Evolutionary conservation across 2,888 invertebrate genomes (phyloP).

Genomic region (Rhogogaster chlorosoma): DNA sequence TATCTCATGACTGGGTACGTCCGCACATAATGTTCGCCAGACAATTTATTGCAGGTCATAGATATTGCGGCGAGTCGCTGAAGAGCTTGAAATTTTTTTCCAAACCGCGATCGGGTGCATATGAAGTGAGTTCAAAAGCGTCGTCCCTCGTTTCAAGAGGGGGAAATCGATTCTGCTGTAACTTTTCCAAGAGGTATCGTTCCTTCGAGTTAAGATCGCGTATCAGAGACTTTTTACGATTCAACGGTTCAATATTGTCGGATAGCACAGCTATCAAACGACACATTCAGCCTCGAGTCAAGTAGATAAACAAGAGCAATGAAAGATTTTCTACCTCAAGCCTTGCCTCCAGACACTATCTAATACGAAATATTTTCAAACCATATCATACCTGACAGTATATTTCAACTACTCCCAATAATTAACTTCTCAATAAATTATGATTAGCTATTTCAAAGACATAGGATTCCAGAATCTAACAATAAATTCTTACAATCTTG

Average conservation of each 20-base stretch:
- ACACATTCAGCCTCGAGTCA: constrained; percentile 12
- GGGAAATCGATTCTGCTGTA: constrained; percentile 6
- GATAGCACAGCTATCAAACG: constrained; percentile 12
- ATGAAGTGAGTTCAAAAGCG: neutral
- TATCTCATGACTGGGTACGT: neutral
- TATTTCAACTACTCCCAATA: neutral
- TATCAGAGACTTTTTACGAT: constrained; percentile 37
- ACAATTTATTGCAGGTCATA: neutral
- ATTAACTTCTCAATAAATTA: neutral
- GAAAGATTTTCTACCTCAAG: constrained; percentile 9
- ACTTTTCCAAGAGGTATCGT: constrained; percentile 29
- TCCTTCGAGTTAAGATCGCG: constrained; percentile 5
- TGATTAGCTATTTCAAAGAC: neutral
- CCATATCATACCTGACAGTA: neutral
- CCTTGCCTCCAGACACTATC: neutral
- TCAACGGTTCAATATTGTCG: constrained; percentile 40
- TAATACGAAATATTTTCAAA: neutral
- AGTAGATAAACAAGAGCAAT: constrained; percentile 29
- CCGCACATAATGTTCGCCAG: neutral
- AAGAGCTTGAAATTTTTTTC: neutral
- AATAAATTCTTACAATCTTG: neutral
- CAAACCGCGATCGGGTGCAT: neutral
- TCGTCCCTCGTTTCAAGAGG: neutral
- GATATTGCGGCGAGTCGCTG: neutral
- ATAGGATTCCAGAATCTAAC: neutral